phyloP scores from a whole-genome alignment of 2,113 vertebrate species.

The Chloroceryle aenea region DNA sequence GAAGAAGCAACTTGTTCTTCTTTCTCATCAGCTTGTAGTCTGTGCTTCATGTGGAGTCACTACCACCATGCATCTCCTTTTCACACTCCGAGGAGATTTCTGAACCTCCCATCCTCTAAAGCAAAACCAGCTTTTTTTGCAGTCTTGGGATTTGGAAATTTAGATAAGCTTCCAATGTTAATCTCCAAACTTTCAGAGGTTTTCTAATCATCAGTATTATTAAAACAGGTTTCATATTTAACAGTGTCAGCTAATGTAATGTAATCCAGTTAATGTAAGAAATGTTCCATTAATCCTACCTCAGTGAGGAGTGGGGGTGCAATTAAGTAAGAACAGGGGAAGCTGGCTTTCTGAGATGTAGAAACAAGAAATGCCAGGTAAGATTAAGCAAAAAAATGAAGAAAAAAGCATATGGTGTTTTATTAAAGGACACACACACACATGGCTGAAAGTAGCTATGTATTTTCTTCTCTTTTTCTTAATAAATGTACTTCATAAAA shows the following conservation, averaged over 20 bases:
- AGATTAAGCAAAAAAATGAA: neutral
- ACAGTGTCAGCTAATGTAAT: slow-evolving; percentile 47
- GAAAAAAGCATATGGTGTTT: neutral
- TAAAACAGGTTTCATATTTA: slow-evolving; percentile 36
- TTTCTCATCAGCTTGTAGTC: neutral
- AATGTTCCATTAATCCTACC: neutral
- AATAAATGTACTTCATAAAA: slow-evolving; percentile 49
- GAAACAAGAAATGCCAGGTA: neutral
- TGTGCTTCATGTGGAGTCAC: neutral
- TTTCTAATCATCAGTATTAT: slow-evolving; percentile 25
- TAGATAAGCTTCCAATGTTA: slow-evolving; percentile 31
- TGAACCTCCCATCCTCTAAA: neutral
- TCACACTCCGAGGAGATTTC: neutral
- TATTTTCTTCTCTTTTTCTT: slow-evolving; percentile 51
- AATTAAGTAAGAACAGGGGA: neutral
- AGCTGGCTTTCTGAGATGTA: neutral
- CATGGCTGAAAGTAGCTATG: neutral
- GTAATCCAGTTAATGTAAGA: slow-evolving; percentile 46
- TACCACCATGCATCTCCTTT: neutral
- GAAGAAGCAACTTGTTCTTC: neutral
- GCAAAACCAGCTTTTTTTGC: neutral
- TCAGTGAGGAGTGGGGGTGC: neutral
- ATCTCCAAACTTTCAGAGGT: slow-evolving; percentile 17
- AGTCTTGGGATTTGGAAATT: slow-evolving; percentile 24
- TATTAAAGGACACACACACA: slow-evolving; percentile 16